Evolutionary conservation across 2,113 vertebrate genomes (phyloP), one percentile per base, ranked within the genome.

Genomic region (mouse (Mus musculus)): DNA sequence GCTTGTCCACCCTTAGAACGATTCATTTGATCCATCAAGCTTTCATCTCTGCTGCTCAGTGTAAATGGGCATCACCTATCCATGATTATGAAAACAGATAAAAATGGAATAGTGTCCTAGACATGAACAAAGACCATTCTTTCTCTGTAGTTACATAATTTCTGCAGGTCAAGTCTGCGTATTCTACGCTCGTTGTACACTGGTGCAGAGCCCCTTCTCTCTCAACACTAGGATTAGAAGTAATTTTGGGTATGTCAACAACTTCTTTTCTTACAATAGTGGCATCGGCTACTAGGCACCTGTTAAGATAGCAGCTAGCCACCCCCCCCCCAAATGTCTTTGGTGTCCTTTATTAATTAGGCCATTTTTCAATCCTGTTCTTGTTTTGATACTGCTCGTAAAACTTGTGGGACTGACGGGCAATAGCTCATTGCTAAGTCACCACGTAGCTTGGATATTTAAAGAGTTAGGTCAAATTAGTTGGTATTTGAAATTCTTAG

Each of bases 1-100:
- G 72, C 20, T 89, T 86, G 91, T 82, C 10, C 17, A 36, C 71
- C 16, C 42, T 96, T 85, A 86, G 95, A 96, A 20, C 13, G 6
- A 42, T 39, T 92, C 67, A 26, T 88, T 93, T 63, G 63, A 59
- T 72, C 26, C 39, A 65, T 39, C 82, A 75, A 61, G 24, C 91
- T 97, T 89, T 85, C 80, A 73, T 91, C 33, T 46, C 19, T 69
- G 76, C 39, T 94, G 24, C 89, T 89, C 92, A 89, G 82, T 82
- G 30, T 84, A 36, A 93, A 73, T 85, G 49, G 90, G 78, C 14
- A 93, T 72, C 49, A 22, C 52, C 69, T 8, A 52, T 59, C 56
- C 20, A 20, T 90, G 90, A 89, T n/a, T 94, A 89, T 95, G 65
- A 93, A 96, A 92, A 20, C 52, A 94, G n/a, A 80, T 92, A 63